Evolutionary conservation across 2,113 vertebrate species (phyloP).

Genomic region (Malurus melanocephalus): DNA sequence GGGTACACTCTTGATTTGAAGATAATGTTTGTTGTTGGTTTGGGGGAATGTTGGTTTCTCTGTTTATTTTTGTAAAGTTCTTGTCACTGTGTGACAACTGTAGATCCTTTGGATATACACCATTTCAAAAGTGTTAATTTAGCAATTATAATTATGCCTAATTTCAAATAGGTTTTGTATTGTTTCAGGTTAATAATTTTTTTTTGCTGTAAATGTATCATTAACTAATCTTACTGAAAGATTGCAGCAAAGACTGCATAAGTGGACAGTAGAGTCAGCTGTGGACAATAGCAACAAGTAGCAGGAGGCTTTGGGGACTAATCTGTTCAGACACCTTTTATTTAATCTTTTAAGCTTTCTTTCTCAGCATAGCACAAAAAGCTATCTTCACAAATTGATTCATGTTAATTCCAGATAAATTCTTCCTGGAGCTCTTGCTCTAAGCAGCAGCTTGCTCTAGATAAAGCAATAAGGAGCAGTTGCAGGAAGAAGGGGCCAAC

Average conservation of each 20-base stretch:
- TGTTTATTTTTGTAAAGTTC: not conserved
- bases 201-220: not conserved
- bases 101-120: not conserved
- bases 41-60: not conserved
- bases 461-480: not conserved
- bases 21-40: not conserved
- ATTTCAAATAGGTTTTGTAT: not conserved
- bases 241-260: not conserved
- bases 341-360: not conserved
- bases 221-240: not conserved
- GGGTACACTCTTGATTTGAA: not conserved
- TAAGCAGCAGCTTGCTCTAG: not conserved
- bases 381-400: not conserved
- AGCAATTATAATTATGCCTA: not conserved
- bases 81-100: not conserved
- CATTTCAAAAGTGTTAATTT: not conserved
- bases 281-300: not conserved
- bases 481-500: rapidly evolving
- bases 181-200: not conserved
- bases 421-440: not conserved
- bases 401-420: not conserved
- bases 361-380: not conserved
- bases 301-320: not conserved
- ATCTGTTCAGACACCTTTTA: not conserved
- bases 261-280: not conserved